Percentiles rank a stretch among this genome's conserved stretches.
Conservation (phyloP, 2,113 vertebrate genomes). For the Conger conger region DNA sequence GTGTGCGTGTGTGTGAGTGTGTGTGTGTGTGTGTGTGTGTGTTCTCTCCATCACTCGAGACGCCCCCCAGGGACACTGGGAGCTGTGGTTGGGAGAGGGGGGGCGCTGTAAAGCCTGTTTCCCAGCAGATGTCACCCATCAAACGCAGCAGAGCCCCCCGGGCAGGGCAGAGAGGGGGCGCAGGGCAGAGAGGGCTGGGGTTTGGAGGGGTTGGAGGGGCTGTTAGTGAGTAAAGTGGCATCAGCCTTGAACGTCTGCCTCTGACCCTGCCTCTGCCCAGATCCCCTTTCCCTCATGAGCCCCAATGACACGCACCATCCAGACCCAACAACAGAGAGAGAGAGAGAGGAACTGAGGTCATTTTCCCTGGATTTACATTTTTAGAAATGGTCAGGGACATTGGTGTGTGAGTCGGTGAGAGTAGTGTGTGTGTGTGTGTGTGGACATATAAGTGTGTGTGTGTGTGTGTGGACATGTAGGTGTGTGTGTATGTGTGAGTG, state of each 20-base stretch:
- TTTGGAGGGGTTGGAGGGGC: neutral
- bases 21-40: neutral
- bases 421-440: neutral
- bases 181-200: conserved; percentile 6
- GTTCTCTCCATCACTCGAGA: conserved; percentile 12
- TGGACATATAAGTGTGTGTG: neutral
- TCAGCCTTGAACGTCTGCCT: conserved; percentile 23
- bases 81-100: neutral
- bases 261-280: neutral
- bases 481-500: neutral
- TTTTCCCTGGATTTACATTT: conserved; percentile 17
- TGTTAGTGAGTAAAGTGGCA: conserved; percentile 17
- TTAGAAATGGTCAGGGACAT: conserved; percentile 5
- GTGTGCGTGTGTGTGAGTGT: neutral
- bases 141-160: neutral
- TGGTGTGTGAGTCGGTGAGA: neutral
- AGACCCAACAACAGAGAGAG: neutral
- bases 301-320: neutral
- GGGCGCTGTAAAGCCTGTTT: neutral
- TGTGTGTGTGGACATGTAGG: neutral
- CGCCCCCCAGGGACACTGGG: conserved; percentile 3
- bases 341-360: neutral
- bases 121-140: conserved; percentile 23
- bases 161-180: conserved; percentile 17
- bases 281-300: neutral